Evolutionary conservation across 2,797 vertebrate species (phyloP), one percentile per base, ranked within the genome.

Genomic region (Emydoidea blandingii): DNA sequence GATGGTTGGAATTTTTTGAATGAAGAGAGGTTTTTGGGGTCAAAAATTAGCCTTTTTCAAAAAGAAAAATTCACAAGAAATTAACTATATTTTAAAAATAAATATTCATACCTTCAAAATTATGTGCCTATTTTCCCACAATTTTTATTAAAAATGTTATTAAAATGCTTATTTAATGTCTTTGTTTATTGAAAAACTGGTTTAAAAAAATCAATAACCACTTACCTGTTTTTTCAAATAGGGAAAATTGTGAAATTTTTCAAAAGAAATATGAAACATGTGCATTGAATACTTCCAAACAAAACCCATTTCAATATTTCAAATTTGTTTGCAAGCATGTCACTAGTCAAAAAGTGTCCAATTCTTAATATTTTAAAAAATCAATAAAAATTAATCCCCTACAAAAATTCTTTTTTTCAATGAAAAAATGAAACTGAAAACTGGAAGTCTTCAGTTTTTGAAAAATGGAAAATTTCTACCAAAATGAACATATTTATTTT

Each of bases 1-100:
- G 83, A 79, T 81, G 18, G 34, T 68, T 95, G 18, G 89, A 83
- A 91, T 88, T 34, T 87, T 52, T 50, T 53, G 34, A 95, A 84
- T 25, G 14, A 85, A 90, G 41, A 52, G 54, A n/a, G 6, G 6
- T 62, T 12, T 29, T 21, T 80, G 37, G 50, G 50, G 29, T 65
- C 27, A 90, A 1, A 76, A 59, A 90, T 87, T 65, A 23, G 4
- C 2, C 72, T 25, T 27, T 93, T 56, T n/a, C 53, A 16, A 57
- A 93, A 4, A 4, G 56, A 37, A 83, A 81, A 37, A 11, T 57
- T 1, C 85, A 49, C 19, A 19, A 83, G 89, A 95, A 25, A 44
- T 3, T 1, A 52, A 8, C 23, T 52, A 31, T 8, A 15, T 2
- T 47, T 47, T 82, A 90, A 15, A 27, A 14, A 47, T 85, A 10